Percentiles rank a stretch among this genome's conserved stretches.
phyloP scores from a whole-genome alignment of 2,113 vertebrate genomes.

The Oxyura jamaicensis region DNA sequence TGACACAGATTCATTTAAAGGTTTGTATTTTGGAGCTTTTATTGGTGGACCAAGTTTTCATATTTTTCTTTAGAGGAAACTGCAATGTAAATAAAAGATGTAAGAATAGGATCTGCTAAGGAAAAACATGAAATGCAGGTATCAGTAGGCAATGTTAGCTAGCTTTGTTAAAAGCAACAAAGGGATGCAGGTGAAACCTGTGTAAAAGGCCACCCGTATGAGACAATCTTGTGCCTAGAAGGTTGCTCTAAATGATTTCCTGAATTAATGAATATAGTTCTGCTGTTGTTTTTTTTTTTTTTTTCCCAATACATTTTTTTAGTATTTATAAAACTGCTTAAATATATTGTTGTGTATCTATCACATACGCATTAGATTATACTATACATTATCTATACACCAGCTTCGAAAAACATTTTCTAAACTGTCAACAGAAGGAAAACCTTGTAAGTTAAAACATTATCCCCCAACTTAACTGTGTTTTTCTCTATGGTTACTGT shows the following conservation, averaged over 20 bases:
- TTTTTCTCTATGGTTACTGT: background rate
- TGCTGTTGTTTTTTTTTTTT: background rate
- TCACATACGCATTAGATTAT: background rate
- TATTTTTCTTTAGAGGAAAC: background rate
- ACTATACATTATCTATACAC: background rate
- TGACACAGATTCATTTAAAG: background rate
- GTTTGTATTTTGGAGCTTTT: background rate
- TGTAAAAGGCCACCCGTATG: background rate
- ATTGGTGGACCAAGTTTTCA: background rate
- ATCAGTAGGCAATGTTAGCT: background rate
- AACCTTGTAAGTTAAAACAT: background rate
- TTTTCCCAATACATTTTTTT: too few species aligned
- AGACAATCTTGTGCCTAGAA: background rate
- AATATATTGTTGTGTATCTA: background rate
- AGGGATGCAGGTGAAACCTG: background rate
- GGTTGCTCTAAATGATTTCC: background rate
- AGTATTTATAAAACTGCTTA: background rate
- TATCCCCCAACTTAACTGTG: accelerated
- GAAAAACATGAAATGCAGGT: background rate
- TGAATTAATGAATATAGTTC: background rate
- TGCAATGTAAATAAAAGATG: background rate
- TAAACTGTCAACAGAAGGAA: background rate
- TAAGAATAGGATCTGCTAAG: background rate
- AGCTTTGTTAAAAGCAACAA: background rate
- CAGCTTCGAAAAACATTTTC: background rate